phyloP scores from a whole-genome alignment of 2,888 invertebrate species.

The Hydrotaea cyrtoneurina region DNA sequence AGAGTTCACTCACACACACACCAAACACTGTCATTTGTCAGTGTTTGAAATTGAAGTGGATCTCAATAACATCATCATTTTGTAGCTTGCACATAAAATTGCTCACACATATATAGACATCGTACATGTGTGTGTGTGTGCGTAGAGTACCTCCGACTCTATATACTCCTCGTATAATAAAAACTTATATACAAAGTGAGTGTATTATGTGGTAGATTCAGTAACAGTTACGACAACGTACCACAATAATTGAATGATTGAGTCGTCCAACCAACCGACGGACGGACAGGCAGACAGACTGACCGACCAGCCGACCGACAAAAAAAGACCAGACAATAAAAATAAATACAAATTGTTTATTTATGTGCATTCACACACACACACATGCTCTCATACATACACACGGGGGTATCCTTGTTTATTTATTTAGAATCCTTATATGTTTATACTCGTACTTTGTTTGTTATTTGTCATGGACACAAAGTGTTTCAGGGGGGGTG shows the following conservation, averaged over 20 bases:
- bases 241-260: conserved; percentile 41
- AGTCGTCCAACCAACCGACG: too few relatives aligned
- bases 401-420: neutral
- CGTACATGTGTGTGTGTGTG: neutral
- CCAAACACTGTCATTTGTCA: conserved; percentile 16
- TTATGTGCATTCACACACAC: conserved; percentile 4
- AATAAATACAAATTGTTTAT: conserved; percentile 31
- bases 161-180: neutral
- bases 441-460: neutral
- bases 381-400: neutral
- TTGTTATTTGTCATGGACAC: neutral
- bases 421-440: conserved; percentile 9
- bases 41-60: conserved; percentile 55
- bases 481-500: neutral
- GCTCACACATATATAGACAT: neutral
- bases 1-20: neutral
- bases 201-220: conserved; percentile 9
- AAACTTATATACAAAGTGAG: neutral
- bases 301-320: neutral
- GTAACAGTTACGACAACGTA: conserved; percentile 2
- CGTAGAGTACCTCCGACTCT: neutral
- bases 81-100: neutral
- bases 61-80: conserved; percentile 36
- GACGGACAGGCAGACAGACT: neutral
- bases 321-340: conserved; percentile 21